Evolutionary conservation across 2,888 invertebrate species (phyloP).

Genomic region (Eilema griseolum): DNA sequence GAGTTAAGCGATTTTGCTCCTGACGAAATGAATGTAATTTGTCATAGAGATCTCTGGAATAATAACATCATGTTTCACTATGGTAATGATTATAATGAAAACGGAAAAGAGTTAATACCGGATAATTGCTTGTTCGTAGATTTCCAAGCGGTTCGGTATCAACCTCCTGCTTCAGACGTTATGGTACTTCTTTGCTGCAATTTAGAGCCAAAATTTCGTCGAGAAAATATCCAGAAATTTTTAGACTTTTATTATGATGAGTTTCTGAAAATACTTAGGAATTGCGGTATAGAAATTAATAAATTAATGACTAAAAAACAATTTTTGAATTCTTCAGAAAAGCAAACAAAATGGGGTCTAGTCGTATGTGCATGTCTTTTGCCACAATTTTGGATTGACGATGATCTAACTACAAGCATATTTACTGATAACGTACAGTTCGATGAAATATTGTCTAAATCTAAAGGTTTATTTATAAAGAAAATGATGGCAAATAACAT

Average conservation of each 20-base stretch:
- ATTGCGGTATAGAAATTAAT: constrained; percentile 70
- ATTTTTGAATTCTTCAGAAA: constrained; percentile 77
- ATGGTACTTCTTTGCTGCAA: constrained; percentile 86
- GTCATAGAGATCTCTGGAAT: constrained; percentile 89
- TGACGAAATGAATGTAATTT: constrained; percentile 82
- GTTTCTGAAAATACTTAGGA: constrained; percentile 74
- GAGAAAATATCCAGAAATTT: constrained; percentile 79
- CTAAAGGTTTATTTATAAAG: constrained; percentile 85
- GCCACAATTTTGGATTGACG: constrained; percentile 85
- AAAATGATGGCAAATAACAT: constrained; percentile 83
- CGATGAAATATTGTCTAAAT: constrained; percentile 82
- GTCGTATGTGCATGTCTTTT: constrained; percentile 85
- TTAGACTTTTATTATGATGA: constrained; percentile 86
- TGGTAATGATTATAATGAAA: constrained; percentile 52
- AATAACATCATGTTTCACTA: constrained; percentile 88
- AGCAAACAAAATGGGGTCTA: constrained; percentile 84
- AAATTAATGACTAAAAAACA: constrained; percentile 72
- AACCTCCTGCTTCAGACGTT: constrained; percentile 89
- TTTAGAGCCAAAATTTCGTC: constrained; percentile 79
- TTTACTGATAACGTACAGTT: constrained; percentile 83
- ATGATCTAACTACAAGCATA: constrained; percentile 76
- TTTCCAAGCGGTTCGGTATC: constrained; percentile 89
- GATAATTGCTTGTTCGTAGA: constrained; percentile 89
- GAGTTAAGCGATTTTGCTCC: constrained; percentile 62
- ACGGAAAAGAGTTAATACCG: constrained; percentile 60